phyloP scores from a whole-genome alignment of 2,113 vertebrate genomes.

The Tichodroma muraria region DNA sequence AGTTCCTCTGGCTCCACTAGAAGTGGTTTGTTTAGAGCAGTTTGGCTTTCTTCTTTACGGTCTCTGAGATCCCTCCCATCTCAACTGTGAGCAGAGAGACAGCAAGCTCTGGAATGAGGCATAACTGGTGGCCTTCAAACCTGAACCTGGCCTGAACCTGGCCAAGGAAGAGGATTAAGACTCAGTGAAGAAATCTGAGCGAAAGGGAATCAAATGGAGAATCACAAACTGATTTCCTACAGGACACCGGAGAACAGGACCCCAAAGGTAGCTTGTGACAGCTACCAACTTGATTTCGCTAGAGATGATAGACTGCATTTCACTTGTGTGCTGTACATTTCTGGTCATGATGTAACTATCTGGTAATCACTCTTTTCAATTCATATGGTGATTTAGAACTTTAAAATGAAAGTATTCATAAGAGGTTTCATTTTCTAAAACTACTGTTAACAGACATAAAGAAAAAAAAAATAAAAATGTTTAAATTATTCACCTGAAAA shows the following conservation, averaged over 20 bases:
- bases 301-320: not conserved
- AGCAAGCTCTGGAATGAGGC: not conserved
- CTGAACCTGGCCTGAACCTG: not conserved
- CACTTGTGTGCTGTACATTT: not conserved
- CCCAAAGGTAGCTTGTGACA: not conserved
- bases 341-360: not conserved
- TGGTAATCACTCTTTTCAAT: not conserved
- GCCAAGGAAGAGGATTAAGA: not conserved
- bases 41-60: not conserved
- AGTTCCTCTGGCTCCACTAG: not conserved
- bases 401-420: not conserved
- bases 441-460: not conserved
- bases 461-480: not conserved
- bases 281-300: not conserved
- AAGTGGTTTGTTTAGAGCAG: not conserved
- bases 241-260: not conserved
- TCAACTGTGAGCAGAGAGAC: not conserved
- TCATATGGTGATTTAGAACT: not conserved
- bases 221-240: not conserved
- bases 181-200: not conserved
- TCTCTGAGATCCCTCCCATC: not conserved
- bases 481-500: not conserved
- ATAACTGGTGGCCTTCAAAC: not conserved
- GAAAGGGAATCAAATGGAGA: not conserved
- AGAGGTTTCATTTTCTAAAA: not conserved